Conservation (phyloP, 1,140 invertebrate genomes). For the Hesperophylax magnus region DNA sequence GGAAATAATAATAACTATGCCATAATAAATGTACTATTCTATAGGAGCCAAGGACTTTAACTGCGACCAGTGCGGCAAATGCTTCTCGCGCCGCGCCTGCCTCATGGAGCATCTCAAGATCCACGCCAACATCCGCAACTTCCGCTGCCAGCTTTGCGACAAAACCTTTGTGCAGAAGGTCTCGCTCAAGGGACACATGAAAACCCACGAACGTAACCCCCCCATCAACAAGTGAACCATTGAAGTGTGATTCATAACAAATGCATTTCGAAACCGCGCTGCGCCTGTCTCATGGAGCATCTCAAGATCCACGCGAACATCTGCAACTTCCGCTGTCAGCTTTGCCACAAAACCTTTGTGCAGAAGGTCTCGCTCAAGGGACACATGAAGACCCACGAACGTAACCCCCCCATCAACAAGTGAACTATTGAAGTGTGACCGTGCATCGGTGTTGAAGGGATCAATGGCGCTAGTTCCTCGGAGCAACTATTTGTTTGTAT, state of each 20-base stretch:
- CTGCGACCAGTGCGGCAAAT: constrained; percentile 64
- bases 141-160: constrained; percentile 60
- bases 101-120: constrained; percentile 84
- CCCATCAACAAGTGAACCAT: neutral
- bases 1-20: no score
- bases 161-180: constrained; percentile 62
- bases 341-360: constrained; percentile 63
- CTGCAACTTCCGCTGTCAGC: constrained; percentile 60
- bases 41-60: constrained; percentile 62
- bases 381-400: constrained; percentile 57
- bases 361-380: constrained; percentile 58
- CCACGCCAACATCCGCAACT: constrained; percentile 71
- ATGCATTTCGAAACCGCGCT: no score
- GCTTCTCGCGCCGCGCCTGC: constrained; percentile 54
- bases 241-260: no score
- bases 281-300: constrained; percentile 76
- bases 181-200: constrained; percentile 58
- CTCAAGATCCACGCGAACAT: constrained; percentile 79
- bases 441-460: no score
- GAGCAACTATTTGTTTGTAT: no score
- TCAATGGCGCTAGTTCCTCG: no score
- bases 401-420: neutral
- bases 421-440: neutral
- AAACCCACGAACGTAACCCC: constrained; percentile 47
- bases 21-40: neutral